Conservation (phyloP, 2,888 invertebrate species). For the Limnephilus lunatus region DNA sequence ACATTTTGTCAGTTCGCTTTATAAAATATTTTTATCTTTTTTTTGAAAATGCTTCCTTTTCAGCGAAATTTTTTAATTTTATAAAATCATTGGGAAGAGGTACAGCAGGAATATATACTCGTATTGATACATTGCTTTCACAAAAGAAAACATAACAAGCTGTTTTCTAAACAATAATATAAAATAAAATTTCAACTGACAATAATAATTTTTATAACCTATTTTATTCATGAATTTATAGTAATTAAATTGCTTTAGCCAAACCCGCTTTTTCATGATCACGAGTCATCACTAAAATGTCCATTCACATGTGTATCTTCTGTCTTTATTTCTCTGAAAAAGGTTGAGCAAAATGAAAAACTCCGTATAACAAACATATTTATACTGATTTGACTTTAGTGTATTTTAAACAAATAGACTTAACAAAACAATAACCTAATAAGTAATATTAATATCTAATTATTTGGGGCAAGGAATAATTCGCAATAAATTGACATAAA, state of each 20-base stretch:
- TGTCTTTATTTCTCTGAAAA: too few relatives aligned
- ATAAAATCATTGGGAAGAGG: neutral
- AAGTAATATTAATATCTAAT: neutral
- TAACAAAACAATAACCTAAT: too few relatives aligned
- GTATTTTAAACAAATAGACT: too few relatives aligned
- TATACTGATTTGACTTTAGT: too few relatives aligned
- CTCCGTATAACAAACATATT: too few relatives aligned
- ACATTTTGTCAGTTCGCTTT: neutral
- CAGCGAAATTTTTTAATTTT: neutral
- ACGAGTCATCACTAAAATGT: neutral
- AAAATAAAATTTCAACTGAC: neutral
- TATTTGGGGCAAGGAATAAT: conserved; percentile 4
- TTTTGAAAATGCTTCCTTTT: neutral
- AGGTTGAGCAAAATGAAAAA: too few relatives aligned
- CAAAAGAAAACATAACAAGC: neutral
- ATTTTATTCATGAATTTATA: neutral
- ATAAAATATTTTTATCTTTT: neutral
- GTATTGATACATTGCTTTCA: neutral
- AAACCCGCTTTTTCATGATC: neutral
- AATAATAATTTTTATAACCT: neutral
- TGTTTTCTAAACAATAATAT: neutral
- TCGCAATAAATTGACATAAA: too few relatives aligned
- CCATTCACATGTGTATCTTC: too few relatives aligned
- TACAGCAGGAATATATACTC: neutral
- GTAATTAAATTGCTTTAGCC: neutral